These are phyloP conservation scores for Pleuronectes platessa DNA, from an alignment of 2,113 vertebrate genomes.

Conservation along the genomic window DNA sequence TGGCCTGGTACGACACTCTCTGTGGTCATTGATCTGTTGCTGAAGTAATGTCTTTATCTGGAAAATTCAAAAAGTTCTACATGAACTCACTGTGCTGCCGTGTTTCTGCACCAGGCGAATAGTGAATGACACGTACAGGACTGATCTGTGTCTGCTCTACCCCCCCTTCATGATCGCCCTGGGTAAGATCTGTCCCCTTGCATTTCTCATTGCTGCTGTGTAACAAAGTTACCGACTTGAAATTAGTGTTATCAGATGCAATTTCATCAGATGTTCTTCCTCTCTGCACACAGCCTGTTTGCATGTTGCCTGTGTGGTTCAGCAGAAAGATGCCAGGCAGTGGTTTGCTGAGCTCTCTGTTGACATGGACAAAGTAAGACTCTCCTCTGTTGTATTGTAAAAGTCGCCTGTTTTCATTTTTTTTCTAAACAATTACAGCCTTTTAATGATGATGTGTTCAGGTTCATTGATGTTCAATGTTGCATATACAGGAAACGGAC, in stretches of 20 bases:
- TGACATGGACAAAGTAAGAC: slow-evolving; percentile 98
- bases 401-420: neutral
- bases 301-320: slow-evolving; percentile 97
- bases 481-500: too few species aligned
- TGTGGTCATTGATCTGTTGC: neutral
- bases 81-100: slow-evolving; percentile 46
- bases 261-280: slow-evolving; percentile 22
- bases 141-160: slow-evolving; percentile 98
- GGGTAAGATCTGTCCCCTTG: slow-evolving; percentile 82
- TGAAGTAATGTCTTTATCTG: neutral
- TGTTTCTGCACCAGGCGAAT: slow-evolving; percentile 89
- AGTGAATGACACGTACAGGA: slow-evolving; percentile 99
- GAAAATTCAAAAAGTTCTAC: neutral
- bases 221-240: slow-evolving; percentile 38
- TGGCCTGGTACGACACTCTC: slow-evolving; percentile 89
- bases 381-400: neutral
- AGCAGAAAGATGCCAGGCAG: slow-evolving; percentile 98
- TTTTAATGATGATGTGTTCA: neutral
- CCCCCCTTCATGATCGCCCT: slow-evolving; percentile 99
- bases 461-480: too few species aligned
- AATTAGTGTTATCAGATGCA: slow-evolving; percentile 8
- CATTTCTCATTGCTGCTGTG: slow-evolving; percentile 4
- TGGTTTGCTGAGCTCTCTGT: slow-evolving; percentile 99
- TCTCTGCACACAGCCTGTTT: slow-evolving; percentile 87
- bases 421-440: too few species aligned